Base-by-base conservation (phyloP, 2,113 vertebrate genomes). In the Upupa epops region DNA sequence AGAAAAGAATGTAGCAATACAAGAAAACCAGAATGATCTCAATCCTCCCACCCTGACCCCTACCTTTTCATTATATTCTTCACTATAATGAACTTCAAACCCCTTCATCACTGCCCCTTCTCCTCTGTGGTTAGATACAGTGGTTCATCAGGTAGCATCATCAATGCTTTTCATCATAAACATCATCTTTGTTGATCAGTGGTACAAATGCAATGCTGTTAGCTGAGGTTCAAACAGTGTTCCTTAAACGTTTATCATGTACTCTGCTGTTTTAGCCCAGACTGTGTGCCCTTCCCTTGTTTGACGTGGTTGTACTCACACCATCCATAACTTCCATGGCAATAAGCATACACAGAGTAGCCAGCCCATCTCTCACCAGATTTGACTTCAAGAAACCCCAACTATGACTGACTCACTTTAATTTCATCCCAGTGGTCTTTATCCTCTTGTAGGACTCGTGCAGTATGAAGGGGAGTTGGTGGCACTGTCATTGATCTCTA, bases 381-480 rank as follows among this genome's bases (percentile, higher is more conserved):
- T 13, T 63, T 60, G 17, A 63, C 11, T 72, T 59, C 28, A 80
- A 80, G 69, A 90, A 88, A 63, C 37, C 21, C 84, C 64, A 74
- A 76, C 65, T 64, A 31, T 5, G 36, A 69, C 9, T 37, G 29
- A 93, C 98, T 97, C 65, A 99, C 99, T 98, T 99, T 99, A 69
- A 99, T 99, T 72, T 99, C 99, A 66, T 99, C 99, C 99, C 99
- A 99, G 95, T 99, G 97, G 94, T 99, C 99, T 95, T 96, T 98
- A 95, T 99, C 99, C 83, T 99, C 99, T 70, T 98, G 98, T 63
- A 99, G 98, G 60, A 99, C 99, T 4, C 99, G 97, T 29, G 98
- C 99, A 32, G 99, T 99, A 94, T 99, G 98, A 21, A 99, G 98
- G 1, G 99, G 99, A 14, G 99, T 99, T 90, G 98, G 98, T 12